phyloP scores from a whole-genome alignment of 2,888 invertebrate species.

The Pantelozetes paolii region DNA sequence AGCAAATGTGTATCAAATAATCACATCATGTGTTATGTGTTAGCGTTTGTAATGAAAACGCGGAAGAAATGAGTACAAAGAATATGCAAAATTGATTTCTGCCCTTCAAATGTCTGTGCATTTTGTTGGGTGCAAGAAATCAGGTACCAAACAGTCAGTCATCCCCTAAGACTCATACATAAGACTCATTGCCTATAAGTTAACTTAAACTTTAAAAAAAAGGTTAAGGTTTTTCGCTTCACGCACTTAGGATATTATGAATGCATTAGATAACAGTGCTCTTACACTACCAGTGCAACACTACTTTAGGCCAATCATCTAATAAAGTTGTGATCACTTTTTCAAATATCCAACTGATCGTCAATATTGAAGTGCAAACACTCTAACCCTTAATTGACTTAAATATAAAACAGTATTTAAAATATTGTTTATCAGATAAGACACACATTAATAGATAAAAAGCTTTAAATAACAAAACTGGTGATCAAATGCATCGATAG shows the following conservation, averaged over 20 bases:
- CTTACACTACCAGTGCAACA: background rate
- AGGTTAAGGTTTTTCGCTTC: constrained; percentile 27
- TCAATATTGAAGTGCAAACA: too few species aligned
- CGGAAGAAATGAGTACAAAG: background rate
- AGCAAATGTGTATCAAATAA: constrained; percentile 10
- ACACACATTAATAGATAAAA: too few species aligned
- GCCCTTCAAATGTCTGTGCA: background rate
- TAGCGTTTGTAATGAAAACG: constrained; percentile 17
- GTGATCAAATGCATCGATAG: too few species aligned
- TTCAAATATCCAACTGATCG: background rate
- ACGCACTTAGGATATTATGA: constrained; percentile 23
- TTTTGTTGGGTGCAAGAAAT: background rate
- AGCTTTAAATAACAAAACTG: too few species aligned
- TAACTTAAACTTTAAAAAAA: background rate
- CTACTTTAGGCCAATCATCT: background rate
- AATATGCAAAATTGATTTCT: constrained; percentile 26
- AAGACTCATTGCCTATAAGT: background rate
- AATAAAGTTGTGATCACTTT: background rate
- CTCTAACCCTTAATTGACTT: too few species aligned
- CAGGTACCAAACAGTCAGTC: background rate
- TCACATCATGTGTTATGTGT: background rate
- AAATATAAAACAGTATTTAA: too few species aligned
- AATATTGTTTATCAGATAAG: too few species aligned
- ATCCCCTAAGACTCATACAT: background rate
- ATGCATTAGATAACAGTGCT: constrained; percentile 3